phyloP scores from a whole-genome alignment of 1,140 invertebrate species.

The Acromyrmex heyeri region DNA sequence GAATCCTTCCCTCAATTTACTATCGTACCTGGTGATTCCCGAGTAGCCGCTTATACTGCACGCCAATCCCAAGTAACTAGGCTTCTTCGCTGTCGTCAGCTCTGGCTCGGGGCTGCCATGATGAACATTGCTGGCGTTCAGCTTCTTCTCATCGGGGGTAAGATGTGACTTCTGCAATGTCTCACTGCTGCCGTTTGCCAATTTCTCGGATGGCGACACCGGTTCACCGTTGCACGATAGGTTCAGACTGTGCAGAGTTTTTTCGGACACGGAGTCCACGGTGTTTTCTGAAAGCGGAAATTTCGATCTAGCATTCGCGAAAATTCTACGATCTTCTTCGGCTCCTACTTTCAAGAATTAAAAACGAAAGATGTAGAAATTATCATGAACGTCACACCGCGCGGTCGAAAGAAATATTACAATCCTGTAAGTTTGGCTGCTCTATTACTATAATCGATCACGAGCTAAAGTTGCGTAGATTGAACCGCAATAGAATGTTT shows the following conservation, averaged over 20 bases:
- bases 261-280: slow-evolving; percentile 83
- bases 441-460: background rate
- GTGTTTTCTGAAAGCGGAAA: slow-evolving; percentile 80
- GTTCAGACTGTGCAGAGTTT: slow-evolving; percentile 84
- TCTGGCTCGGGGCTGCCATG: slow-evolving; percentile 76
- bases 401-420: background rate
- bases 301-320: background rate
- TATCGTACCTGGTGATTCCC: slow-evolving; percentile 93
- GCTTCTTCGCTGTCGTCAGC: slow-evolving; percentile 86
- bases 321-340: background rate
- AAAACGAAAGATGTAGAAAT: background rate
- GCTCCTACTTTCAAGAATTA: background rate
- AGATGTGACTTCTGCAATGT: slow-evolving; percentile 80
- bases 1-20: slow-evolving; percentile 90
- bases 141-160: slow-evolving; percentile 76
- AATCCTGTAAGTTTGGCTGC: background rate
- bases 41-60: slow-evolving; percentile 97
- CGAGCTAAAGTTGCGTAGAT: background rate
- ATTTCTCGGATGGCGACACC: slow-evolving; percentile 70
- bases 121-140: slow-evolving; percentile 83
- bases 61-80: slow-evolving; percentile 95
- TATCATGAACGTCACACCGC: background rate
- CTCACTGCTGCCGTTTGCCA: slow-evolving; percentile 79
- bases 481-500: background rate
- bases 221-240: slow-evolving; percentile 83